Conservation (phyloP, 2,113 vertebrate species). For the Rostratula benghalensis region DNA sequence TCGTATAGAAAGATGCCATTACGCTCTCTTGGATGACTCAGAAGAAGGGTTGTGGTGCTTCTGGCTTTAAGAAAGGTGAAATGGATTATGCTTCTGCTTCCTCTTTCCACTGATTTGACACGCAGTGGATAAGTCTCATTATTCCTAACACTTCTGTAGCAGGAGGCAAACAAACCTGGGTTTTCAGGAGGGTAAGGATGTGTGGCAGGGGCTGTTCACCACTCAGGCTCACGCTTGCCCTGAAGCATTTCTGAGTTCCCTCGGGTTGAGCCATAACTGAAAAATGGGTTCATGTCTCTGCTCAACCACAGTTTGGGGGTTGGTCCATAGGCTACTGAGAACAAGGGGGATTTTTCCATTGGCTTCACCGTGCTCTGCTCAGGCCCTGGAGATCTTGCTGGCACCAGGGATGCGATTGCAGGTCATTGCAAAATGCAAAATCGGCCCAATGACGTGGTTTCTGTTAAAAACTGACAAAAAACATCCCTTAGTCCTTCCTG, state of each 20-base stretch:
- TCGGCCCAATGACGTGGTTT: neutral
- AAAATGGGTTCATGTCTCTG: neutral
- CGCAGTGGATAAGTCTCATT: neutral
- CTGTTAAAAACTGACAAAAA: neutral
- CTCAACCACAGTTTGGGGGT: neutral
- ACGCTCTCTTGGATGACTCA: neutral
- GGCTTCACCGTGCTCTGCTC: neutral
- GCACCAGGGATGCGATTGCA: constrained; percentile 16
- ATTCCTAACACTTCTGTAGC: neutral
- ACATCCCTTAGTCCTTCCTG: neutral
- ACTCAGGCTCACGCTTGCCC: neutral
- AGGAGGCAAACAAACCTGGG: neutral
- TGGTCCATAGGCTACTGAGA: neutral
- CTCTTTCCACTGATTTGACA: neutral
- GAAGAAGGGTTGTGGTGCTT: neutral
- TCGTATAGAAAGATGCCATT: neutral
- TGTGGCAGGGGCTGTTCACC: neutral
- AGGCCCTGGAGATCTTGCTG: neutral
- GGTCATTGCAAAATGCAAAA: neutral
- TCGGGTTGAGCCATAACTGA: neutral
- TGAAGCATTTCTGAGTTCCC: neutral
- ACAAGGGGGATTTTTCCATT: neutral
- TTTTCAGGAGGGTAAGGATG: neutral
- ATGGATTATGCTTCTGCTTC: neutral
- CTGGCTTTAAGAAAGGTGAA: neutral